A percentile compares a stretch with the other conserved stretches of the same genome.
Conservation (phyloP, 1,140 invertebrate species). For the Drosophila murphyi region DNA sequence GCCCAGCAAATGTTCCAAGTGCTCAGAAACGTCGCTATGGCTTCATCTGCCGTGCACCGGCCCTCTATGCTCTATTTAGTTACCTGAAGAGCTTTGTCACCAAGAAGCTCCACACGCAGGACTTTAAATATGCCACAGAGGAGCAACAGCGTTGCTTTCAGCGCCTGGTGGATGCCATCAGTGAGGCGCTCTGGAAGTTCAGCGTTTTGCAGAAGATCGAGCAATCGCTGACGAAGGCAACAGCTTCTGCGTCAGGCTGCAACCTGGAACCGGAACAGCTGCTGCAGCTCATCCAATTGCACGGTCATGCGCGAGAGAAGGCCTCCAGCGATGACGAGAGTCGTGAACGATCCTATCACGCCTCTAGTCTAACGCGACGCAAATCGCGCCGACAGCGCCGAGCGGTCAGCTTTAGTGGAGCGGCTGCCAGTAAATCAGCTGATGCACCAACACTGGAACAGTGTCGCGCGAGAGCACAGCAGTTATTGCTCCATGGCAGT, state of each 20-base stretch:
- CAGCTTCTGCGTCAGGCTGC: slow-evolving; percentile 18
- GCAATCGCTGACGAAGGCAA: slow-evolving; percentile 40
- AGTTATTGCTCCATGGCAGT: slow-evolving; percentile 24
- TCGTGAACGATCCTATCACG: slow-evolving; percentile 64
- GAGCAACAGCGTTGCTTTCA: slow-evolving; percentile 65
- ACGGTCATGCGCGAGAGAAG: slow-evolving; percentile 60
- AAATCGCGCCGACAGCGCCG: slow-evolving; percentile 66
- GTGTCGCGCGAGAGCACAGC: slow-evolving; percentile 33
- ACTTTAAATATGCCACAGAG: slow-evolving; percentile 61
- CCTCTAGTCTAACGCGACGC: slow-evolving; percentile 60
- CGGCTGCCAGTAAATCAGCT: slow-evolving; percentile 4
- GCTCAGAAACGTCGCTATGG: slow-evolving; percentile 52
- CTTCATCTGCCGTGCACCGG: slow-evolving; percentile 68
- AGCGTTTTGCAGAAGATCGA: slow-evolving; percentile 75
- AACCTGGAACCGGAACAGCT: slow-evolving; percentile 68
- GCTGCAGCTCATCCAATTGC: slow-evolving; percentile 67
- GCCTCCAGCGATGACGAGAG: slow-evolving; percentile 80
- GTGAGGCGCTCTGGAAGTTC: slow-evolving; percentile 75
- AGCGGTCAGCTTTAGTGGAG: slow-evolving; percentile 69
- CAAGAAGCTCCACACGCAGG: slow-evolving; percentile 76
- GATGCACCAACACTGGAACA: slow-evolving; percentile 48
- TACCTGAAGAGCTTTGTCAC: slow-evolving; percentile 72
- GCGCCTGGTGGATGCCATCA: slow-evolving; percentile 65
- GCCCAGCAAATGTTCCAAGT: neutral
- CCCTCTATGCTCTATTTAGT: slow-evolving; percentile 64